Percentiles rank a stretch among this genome's conserved stretches.
These are phyloP conservation scores for Ceyx melanurus DNA, from an alignment of 2,113 vertebrate genomes.

Conservation along the genomic window DNA sequence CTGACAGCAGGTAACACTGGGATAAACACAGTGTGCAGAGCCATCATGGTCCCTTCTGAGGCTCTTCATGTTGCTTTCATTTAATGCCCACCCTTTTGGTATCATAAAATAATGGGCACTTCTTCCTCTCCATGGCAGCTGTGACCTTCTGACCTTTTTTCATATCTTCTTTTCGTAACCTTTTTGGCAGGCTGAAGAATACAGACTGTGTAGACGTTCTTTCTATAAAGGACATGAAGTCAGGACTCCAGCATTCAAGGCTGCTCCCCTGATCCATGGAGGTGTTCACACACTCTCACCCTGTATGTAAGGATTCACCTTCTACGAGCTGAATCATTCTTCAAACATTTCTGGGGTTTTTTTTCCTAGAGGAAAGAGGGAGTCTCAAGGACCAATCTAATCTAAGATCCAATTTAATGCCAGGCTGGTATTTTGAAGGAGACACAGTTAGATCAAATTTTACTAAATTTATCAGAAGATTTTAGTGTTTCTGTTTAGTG, in stretches of 20 bases:
- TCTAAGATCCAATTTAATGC: background rate
- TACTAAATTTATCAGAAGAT: background rate
- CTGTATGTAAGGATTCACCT: background rate
- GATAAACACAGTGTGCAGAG: accelerated
- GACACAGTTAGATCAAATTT: background rate
- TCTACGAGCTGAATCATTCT: background rate
- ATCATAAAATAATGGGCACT: background rate
- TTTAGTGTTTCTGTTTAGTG: background rate
- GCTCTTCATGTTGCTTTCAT: background rate
- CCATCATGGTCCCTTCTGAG: accelerated
- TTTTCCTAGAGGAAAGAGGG: background rate
- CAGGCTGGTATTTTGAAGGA: background rate
- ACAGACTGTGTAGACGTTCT: background rate
- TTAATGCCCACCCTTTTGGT: background rate
- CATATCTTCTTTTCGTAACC: background rate
- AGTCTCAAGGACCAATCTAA: background rate
- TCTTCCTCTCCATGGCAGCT: background rate
- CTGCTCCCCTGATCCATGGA: background rate
- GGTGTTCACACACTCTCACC: background rate
- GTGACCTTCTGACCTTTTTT: background rate
- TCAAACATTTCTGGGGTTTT: background rate
- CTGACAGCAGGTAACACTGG: accelerated
- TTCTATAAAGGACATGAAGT: background rate
- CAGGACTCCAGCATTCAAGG: background rate
- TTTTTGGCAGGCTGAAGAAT: background rate